Base-by-base conservation (phyloP, 2,797 vertebrate genomes). In the Trachurus trachurus region DNA sequence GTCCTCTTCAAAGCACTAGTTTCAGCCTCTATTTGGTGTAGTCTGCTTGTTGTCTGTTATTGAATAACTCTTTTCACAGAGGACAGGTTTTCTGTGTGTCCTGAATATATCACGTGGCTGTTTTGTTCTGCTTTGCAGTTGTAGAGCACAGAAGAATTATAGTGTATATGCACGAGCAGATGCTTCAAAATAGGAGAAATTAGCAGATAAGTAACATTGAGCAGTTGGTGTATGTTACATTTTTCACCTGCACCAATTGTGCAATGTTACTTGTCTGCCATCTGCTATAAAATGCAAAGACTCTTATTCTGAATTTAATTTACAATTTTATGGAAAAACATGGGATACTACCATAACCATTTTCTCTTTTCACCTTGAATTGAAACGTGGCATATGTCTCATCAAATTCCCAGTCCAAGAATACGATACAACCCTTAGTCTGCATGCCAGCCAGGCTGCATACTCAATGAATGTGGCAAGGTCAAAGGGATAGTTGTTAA, bases 291-390 rank as follows among this genome's bases (percentile, higher is more conserved):
- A 40, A 40, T 40, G 39, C 19, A 69, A 26, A 66, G 31, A 45
- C 13, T 22, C 1, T 31, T 31, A 31, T 5, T 56, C 12, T 71
- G 12, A 70, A 82, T 76, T 77, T 74, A 65, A 77, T 74, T 66
- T 22, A 21, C 49, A 39, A 80, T 83, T 86, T 85, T 71, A 80
- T 78, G 58, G 42, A 47, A 60, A 81, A 73, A 66, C 57, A 50
- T 21, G 13, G 9, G 37, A 34, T 54, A 26, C 63, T 22, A 22
- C n/a, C 57, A 16, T 61, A 47, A 71, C 13, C 69, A 34, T 39
- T 21, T 37, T 49, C 42, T 49, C 44, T 70, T 69, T 86, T 89
- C 75, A 88, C 87, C 84, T 82, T 90, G 81, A 84, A 80, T 82
- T 90, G 81, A 84, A 80, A 82, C 19, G 4, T 31, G 42, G 9